Evolutionary conservation across 2,113 vertebrate genomes (phyloP).

Genomic region (Echinops telfairi): DNA sequence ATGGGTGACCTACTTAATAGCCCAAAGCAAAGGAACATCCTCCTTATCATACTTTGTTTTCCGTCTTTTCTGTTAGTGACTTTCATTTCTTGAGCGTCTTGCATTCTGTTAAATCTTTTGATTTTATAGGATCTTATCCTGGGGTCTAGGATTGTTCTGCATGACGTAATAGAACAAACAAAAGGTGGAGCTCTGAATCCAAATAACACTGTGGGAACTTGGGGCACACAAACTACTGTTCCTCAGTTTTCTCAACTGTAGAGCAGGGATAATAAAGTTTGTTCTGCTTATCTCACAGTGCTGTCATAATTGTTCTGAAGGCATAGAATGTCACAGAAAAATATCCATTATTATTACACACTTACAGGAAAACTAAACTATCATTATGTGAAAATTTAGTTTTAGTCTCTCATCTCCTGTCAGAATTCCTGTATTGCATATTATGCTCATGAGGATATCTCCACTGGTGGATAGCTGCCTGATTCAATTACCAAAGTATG

Average conservation of each 20-base stretch:
- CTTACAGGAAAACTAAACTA: slow-evolving; percentile 40
- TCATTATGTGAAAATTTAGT: background rate
- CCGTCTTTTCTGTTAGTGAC: slow-evolving; percentile 59
- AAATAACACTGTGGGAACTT: background rate
- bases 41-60: slow-evolving; percentile 70
- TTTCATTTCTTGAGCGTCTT: slow-evolving; percentile 61
- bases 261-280: slow-evolving; percentile 48
- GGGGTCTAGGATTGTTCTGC: background rate
- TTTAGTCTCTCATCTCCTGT: slow-evolving; percentile 31
- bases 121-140: slow-evolving; percentile 51
- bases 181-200: slow-evolving; percentile 15
- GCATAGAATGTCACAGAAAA: slow-evolving; percentile 28
- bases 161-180: background rate
- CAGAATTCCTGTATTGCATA: background rate
- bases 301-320: slow-evolving; percentile 33
- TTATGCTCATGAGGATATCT: background rate
- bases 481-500: background rate
- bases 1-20: slow-evolving; percentile 81
- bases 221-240: background rate
- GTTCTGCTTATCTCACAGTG: background rate
- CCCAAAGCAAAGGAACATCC: slow-evolving; percentile 67
- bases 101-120: slow-evolving; percentile 37
- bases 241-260: slow-evolving; percentile 37
- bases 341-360: slow-evolving; percentile 19
- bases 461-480: background rate